Percentiles rank a stretch among this genome's conserved stretches.
Conservation (phyloP, 2,888 invertebrate genomes). For the Acleris cristana region DNA sequence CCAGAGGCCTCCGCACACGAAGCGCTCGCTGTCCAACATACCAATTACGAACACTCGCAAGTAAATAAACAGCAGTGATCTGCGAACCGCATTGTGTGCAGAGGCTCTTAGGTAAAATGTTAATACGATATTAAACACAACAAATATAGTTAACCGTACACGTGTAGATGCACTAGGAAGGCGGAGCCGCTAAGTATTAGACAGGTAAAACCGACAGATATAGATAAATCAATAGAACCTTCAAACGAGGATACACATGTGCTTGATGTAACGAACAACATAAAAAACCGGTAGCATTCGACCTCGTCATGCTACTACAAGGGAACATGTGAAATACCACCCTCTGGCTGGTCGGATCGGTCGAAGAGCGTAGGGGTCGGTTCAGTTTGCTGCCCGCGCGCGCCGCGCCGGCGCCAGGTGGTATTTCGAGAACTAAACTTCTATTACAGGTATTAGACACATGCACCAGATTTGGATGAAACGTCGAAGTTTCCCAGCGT, state of each 20-base stretch:
- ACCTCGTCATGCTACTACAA: constrained; percentile 76
- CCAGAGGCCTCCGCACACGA: too few species aligned
- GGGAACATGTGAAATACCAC: constrained; percentile 76
- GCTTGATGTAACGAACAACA: constrained; percentile 55
- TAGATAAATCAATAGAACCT: constrained; percentile 43
- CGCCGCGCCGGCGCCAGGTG: constrained; percentile 69
- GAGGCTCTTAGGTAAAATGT: constrained; percentile 43
- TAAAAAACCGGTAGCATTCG: constrained; percentile 53
- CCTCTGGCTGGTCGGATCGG: constrained; percentile 50
- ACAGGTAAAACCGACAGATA: constrained; percentile 55
- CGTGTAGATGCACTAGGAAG: constrained; percentile 72
- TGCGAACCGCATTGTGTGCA: too few species aligned
- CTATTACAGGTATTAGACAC: constrained; percentile 71
- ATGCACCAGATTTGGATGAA: constrained; percentile 67
- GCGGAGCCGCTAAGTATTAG: constrained; percentile 62
- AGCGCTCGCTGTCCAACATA: too few species aligned
- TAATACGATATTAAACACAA: constrained; percentile 59
- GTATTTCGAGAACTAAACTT: constrained; percentile 68
- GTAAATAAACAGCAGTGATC: too few species aligned
- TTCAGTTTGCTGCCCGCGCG: constrained; percentile 46
- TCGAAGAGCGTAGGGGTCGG: constrained; percentile 1
- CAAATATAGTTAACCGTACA: constrained; percentile 68
- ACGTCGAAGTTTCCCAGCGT: constrained; percentile 47
- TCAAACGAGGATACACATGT: constrained; percentile 44
- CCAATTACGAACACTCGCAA: too few species aligned